A percentile compares a stretch with the other conserved stretches of the same genome.
Conservation (phyloP, 2,113 vertebrate genomes). For the Pitta sordida region DNA sequence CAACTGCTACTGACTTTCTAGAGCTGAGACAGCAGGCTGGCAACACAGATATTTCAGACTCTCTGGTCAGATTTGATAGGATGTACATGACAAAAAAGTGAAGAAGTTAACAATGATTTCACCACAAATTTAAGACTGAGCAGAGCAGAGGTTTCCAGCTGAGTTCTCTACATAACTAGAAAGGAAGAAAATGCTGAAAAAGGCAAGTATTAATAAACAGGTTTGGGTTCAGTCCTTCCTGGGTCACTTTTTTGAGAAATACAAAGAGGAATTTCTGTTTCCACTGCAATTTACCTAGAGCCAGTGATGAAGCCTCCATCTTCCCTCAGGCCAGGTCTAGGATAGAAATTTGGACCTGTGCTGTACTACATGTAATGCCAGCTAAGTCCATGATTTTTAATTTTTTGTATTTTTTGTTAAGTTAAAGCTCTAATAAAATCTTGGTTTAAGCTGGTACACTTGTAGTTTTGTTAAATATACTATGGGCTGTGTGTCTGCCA, state of each 20-base stretch:
- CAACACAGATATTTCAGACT: neutral
- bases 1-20: neutral
- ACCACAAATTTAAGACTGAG: neutral
- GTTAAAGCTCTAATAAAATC: neutral
- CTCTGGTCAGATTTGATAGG: neutral
- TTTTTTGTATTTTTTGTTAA: neutral
- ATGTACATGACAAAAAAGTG: neutral
- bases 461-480: neutral
- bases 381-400: neutral
- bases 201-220: neutral
- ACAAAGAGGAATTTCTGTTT: neutral
- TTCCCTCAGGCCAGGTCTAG: neutral
- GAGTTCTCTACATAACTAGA: neutral
- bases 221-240: neutral
- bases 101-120: neutral
- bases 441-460: neutral
- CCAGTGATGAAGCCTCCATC: neutral
- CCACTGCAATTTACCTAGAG: neutral
- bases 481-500: neutral
- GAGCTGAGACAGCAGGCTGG: neutral
- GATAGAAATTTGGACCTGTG: neutral
- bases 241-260: neutral
- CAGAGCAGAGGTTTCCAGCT: neutral
- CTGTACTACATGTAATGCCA: neutral
- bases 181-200: neutral